Conservation (phyloP, 2,888 invertebrate species). For the Chrysina gloriosa region DNA sequence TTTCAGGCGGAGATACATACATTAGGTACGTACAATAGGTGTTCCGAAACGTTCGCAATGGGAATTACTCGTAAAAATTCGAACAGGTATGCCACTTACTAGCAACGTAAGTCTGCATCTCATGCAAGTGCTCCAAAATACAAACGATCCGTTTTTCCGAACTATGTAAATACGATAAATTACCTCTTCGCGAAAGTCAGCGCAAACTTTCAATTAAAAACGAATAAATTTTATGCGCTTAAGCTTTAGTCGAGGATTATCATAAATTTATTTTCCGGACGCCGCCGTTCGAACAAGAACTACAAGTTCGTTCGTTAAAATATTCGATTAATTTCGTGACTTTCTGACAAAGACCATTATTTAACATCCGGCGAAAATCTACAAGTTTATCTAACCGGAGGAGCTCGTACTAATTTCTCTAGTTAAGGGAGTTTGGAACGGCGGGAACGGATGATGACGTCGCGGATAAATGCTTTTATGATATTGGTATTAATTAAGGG, state of each 20-base stretch:
- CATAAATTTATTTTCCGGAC: slow-evolving; percentile 24
- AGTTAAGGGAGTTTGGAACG: too few relatives aligned
- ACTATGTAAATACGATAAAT: slow-evolving; percentile 31
- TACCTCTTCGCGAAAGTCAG: slow-evolving; percentile 19
- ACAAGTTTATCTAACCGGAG: slow-evolving; percentile 20
- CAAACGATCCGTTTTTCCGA: neutral
- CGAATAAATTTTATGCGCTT: slow-evolving; percentile 31
- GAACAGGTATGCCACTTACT: too few relatives aligned
- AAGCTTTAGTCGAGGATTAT: slow-evolving; percentile 22
- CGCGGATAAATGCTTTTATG: too few relatives aligned
- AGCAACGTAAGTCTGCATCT: too few relatives aligned
- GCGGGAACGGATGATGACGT: too few relatives aligned
- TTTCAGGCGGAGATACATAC: too few relatives aligned
- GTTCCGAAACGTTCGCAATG: too few relatives aligned
- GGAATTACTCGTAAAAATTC: too few relatives aligned
- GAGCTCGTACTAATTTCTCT: too few relatives aligned
- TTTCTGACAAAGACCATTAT: slow-evolving; percentile 16
- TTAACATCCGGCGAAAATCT: slow-evolving; percentile 17
- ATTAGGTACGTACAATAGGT: too few relatives aligned
- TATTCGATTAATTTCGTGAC: slow-evolving; percentile 28
- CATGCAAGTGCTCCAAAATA: neutral
- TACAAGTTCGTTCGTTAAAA: slow-evolving; percentile 28
- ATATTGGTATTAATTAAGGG: too few relatives aligned
- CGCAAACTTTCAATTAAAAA: slow-evolving; percentile 35
- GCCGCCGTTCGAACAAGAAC: slow-evolving; percentile 14